A percentile compares a stretch with the other conserved stretches of the same genome.
These are phyloP conservation scores for Trematocara nigrifrons DNA, from an alignment of 2,113 vertebrate species.

Conservation along the genomic window DNA sequence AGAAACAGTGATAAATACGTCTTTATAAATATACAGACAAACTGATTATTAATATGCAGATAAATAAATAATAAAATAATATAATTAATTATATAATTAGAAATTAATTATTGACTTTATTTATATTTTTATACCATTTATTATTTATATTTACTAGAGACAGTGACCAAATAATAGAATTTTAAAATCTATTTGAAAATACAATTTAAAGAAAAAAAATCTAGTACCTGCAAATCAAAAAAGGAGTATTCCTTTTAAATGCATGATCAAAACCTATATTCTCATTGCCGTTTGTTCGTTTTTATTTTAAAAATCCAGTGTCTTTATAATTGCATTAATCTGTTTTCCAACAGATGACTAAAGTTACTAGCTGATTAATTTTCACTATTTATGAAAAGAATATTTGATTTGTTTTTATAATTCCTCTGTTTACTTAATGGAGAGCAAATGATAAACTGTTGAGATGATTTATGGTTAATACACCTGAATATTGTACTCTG, in stretches of 20 bases:
- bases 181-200: not conserved
- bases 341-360: not conserved
- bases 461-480: not conserved
- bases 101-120: not conserved
- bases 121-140: not conserved
- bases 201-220: not conserved
- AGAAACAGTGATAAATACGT: not conserved
- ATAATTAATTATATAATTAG: not conserved
- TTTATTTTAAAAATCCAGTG: not conserved
- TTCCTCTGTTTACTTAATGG: not conserved
- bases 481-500: rapidly evolving
- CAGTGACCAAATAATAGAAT: not conserved
- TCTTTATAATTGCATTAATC: not conserved
- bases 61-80: not conserved
- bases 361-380: not conserved
- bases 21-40: not conserved
- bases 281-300: not conserved
- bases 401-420: not conserved
- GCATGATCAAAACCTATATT: not conserved
- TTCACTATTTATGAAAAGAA: not conserved
- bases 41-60: not conserved
- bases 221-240: not conserved
- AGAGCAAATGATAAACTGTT: not conserved
- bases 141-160: not conserved
- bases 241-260: not conserved